A percentile compares a stretch with the other conserved stretches of the same genome.
phyloP scores from a whole-genome alignment of 2,888 invertebrate species.

The Agrypnus murinus region DNA sequence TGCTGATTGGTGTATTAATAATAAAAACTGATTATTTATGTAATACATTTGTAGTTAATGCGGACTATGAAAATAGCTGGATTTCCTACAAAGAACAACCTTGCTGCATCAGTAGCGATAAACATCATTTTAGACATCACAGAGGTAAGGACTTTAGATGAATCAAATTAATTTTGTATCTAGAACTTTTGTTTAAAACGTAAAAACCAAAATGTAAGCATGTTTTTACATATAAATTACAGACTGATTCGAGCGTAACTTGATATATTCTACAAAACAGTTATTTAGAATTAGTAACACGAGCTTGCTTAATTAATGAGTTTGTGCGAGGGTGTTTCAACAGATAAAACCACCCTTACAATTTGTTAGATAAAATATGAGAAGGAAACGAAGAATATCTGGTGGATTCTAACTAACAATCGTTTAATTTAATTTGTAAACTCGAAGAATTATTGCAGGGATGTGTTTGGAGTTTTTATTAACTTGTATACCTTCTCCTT shows the following conservation, averaged over 20 bases:
- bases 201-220: too few species aligned
- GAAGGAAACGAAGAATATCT: neutral
- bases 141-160: slow-evolving; percentile 18
- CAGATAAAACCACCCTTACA: neutral
- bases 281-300: slow-evolving; percentile 24
- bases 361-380: neutral
- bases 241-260: neutral
- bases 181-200: too few species aligned
- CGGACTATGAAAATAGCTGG: slow-evolving; percentile 34
- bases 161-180: too few species aligned
- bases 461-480: too few species aligned
- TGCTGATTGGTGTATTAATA: slow-evolving; percentile 1
- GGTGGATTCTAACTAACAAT: too few species aligned
- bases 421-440: too few species aligned
- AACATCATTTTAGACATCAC: slow-evolving; percentile 31
- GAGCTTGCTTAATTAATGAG: slow-evolving; percentile 12
- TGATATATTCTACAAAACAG: neutral
- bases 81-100: slow-evolving; percentile 30
- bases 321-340: neutral
- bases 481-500: too few species aligned
- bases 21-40: slow-evolving; percentile 12
- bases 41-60: slow-evolving; percentile 4
- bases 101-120: slow-evolving; percentile 14
- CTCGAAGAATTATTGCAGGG: too few species aligned
- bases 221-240: too few species aligned